Conservation (phyloP, 2,888 invertebrate species). For the Archaeoteleia sp. region DNA sequence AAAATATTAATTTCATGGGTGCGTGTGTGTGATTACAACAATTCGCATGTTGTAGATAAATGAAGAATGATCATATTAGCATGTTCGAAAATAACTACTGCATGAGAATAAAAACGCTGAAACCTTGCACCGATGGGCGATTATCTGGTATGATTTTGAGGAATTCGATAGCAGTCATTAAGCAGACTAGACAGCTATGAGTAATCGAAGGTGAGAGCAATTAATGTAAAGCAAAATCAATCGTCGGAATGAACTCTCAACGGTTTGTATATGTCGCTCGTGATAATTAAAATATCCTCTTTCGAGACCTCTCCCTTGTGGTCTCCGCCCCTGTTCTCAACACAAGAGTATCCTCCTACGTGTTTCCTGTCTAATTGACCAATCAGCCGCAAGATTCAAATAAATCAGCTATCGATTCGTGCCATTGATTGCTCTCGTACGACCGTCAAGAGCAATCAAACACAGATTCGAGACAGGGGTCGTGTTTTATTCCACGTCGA, state of each 20-base stretch:
- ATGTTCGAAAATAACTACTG: constrained; percentile 14
- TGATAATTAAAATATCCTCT: constrained; percentile 74
- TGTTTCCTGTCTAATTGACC: constrained; percentile 74
- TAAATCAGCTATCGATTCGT: constrained; percentile 72
- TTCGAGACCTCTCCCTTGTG: constrained; percentile 59
- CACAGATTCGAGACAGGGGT: constrained; percentile 28
- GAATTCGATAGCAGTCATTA: constrained; percentile 45
- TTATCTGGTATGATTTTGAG: constrained; percentile 7
- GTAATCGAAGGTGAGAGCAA: constrained; percentile 68
- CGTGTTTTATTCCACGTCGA: constrained; percentile 15
- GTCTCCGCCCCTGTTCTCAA: constrained; percentile 51
- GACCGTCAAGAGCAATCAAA: constrained; percentile 46
- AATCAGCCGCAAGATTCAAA: constrained; percentile 72
- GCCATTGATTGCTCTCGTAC: constrained; percentile 66
- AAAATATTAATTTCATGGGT: too few species aligned
- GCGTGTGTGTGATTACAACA: too few species aligned
- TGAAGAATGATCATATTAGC: constrained; percentile 12
- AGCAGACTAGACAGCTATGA: constrained; percentile 42
- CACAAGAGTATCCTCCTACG: constrained; percentile 67
- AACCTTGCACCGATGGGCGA: constrained; percentile 9
- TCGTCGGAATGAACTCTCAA: constrained; percentile 56
- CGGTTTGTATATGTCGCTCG: constrained; percentile 59
- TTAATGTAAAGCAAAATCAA: constrained; percentile 69
- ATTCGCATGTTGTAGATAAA: too few species aligned
- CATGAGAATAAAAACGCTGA: constrained; percentile 12